Evolutionary conservation across 2,797 vertebrate genomes (phyloP), one percentile per base, ranked within the genome.

Genomic region (Mallotus villosus): DNA sequence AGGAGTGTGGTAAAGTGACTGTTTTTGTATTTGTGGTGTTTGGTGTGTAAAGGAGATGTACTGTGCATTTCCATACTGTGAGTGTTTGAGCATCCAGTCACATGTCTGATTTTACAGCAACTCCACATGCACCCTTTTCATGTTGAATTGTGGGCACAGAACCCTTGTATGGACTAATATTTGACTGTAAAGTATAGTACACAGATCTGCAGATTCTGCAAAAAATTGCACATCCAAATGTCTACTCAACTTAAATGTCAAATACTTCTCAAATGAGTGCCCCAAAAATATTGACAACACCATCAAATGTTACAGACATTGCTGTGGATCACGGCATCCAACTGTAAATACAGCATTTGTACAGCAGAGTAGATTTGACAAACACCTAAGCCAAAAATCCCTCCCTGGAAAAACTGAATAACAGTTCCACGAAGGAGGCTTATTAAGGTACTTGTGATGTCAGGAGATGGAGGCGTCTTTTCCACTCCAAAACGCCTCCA

Each of bases 1-100:
- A 86, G 83, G 81, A 80, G 75, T 89, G 90, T 80, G 92, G 92
- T 93, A 92, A 93, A 86, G 91, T 92, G 62, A 81, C 75, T 57
- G 32, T 74, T 37, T 77, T 60, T 81, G 65, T 76, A 17, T 70
- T 78, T 77, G 57, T 81, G 65, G 69, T 53, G 80, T 78, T 83
- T 78, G 73, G 21, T 77, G 32, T 84, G 68, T 61, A 1, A 11
- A 11, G 11, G 14, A 9, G 21, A 14, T 25, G 14, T 3, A 3
- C 59, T 25, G 21, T 58, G 67, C 24, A 25, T 27, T 67, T n/a
- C 12, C 37, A 27, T 27, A 25, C 25, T 53, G 53, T 67, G n/a
- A 67, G 66, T 53, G 9, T 60, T 70, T 34, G 37, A 11, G 29
- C 63, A 14, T 68, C 27, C n/a, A 32, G n/a, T 67, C 22, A 68